These are phyloP conservation scores for Rhagophthalmus giganteus DNA, from an alignment of 2,888 invertebrate genomes.

Conservation along the genomic window DNA sequence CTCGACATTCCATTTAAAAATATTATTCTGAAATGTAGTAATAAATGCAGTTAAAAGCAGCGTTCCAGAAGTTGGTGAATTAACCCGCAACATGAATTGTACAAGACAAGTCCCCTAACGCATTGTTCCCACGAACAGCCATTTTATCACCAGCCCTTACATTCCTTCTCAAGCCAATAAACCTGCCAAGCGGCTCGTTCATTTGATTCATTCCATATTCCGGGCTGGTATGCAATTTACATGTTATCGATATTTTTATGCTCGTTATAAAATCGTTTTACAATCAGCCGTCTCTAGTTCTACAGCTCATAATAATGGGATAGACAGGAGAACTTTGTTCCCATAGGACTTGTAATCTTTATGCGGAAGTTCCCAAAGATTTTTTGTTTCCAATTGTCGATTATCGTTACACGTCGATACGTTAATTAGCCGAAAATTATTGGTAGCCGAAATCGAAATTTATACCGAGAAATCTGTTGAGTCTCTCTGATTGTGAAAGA, in stretches of 20 bases:
- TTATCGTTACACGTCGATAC: too few species aligned
- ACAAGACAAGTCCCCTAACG: conserved; percentile 50
- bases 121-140: conserved; percentile 54
- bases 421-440: too few species aligned
- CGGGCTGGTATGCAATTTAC: conserved; percentile 54
- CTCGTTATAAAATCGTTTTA: conserved; percentile 55
- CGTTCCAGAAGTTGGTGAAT: conserved; percentile 31
- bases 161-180: conserved; percentile 52
- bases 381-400: too few species aligned
- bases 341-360: conserved; percentile 23
- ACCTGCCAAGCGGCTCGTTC: conserved; percentile 53
- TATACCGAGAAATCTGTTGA: too few species aligned
- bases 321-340: conserved; percentile 28
- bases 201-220: conserved; percentile 57
- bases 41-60: conserved; percentile 33
- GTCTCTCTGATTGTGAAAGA: too few species aligned
- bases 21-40: conserved; percentile 28
- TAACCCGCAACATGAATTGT: conserved; percentile 49
- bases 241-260: conserved; percentile 57
- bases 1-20: conserved; percentile 22
- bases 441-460: too few species aligned
- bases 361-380: too few species aligned
- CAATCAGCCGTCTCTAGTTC: conserved; percentile 48
- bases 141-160: conserved; percentile 53
- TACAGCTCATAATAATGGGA: conserved; percentile 43